Conservation (phyloP, 2,113 vertebrate species). For the Prunella himalayana region DNA sequence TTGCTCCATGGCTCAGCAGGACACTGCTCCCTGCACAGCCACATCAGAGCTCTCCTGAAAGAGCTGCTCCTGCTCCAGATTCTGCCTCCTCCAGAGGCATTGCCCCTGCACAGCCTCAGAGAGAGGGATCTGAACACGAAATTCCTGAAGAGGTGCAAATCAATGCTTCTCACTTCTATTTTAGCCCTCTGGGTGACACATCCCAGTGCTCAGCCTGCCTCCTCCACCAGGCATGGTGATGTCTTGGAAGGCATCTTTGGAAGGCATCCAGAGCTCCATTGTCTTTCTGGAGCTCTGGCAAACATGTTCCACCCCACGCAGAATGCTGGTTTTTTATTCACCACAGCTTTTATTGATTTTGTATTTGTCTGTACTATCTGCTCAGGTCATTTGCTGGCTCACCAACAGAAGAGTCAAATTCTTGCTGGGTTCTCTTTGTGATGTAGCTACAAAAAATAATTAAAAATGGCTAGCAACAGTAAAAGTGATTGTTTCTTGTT, state of each 20-base stretch:
- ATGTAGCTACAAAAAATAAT: background rate
- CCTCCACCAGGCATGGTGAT: background rate
- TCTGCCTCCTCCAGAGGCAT: background rate
- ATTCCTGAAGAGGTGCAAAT: background rate
- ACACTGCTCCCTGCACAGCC: background rate
- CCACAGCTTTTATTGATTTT: constrained; percentile 27
- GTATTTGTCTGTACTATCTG: background rate
- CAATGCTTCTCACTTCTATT: background rate
- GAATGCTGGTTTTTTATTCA: background rate
- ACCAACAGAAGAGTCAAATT: background rate
- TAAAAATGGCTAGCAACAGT: background rate
- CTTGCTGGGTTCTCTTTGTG: background rate
- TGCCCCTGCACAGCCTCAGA: background rate
- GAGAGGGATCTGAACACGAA: background rate
- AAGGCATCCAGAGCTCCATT: no score
- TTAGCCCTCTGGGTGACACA: background rate
- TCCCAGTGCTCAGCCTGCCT: background rate
- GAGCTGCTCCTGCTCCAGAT: background rate
- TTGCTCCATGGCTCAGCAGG: background rate
- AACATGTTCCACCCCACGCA: background rate
- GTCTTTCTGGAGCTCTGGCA: background rate
- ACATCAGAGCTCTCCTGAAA: background rate
- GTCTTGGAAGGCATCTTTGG: background rate
- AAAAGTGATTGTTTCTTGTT: background rate
- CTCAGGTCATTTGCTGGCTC: background rate